Percentiles rank a stretch among this genome's conserved stretches.
Conservation (phyloP, 2,888 invertebrate genomes). For the Ophioninae sp. region DNA sequence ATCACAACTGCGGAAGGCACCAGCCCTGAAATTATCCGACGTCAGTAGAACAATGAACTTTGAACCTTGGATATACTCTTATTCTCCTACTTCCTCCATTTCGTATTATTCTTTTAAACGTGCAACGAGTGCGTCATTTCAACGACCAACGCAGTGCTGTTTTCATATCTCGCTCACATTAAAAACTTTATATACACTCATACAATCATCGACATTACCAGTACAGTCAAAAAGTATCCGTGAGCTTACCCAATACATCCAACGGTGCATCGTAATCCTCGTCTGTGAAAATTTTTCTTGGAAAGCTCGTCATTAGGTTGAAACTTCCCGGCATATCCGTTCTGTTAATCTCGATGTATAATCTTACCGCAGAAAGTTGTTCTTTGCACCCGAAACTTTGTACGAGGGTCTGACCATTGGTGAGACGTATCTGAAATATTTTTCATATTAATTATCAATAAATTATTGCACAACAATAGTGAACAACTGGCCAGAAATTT, state of each 20-base stretch:
- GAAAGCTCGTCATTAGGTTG: constrained; percentile 95
- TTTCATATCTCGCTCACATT: not conserved
- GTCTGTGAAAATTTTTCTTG: constrained; percentile 91
- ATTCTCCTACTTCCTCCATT: not conserved
- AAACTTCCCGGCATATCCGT: constrained; percentile 87
- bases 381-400: constrained; percentile 93
- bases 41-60: constrained; percentile 31
- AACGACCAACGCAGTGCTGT: constrained; percentile 14
- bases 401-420: constrained; percentile 87
- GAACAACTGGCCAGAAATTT: not conserved
- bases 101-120: not conserved
- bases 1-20: constrained; percentile 93
- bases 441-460: not conserved
- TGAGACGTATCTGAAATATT: constrained; percentile 86
- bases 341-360: constrained; percentile 93
- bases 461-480: no score
- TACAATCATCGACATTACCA: not conserved
- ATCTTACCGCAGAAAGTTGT: constrained; percentile 93
- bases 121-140: constrained; percentile 33
- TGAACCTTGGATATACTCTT: not conserved
- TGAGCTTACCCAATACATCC: constrained; percentile 87
- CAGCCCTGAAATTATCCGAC: constrained; percentile 84
- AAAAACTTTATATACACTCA: not conserved
- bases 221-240: constrained; percentile 1
- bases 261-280: constrained; percentile 96